Percentiles rank a stretch among this genome's conserved stretches.
Conservation (phyloP, 2,797 vertebrate species). For the Chaetodon trifasciatus region DNA sequence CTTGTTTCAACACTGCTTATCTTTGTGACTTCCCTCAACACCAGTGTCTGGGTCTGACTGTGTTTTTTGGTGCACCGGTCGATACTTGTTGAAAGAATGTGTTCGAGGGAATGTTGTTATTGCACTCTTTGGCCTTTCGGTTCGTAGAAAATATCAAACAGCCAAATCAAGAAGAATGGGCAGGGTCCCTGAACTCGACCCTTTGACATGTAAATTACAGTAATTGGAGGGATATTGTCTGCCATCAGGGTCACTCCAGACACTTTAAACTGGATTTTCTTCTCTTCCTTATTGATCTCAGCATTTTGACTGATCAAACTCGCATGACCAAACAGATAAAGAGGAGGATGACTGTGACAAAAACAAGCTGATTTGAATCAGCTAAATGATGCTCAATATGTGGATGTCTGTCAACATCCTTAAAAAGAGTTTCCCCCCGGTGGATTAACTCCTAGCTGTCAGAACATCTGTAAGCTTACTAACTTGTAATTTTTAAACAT, state of each 20-base stretch:
- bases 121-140: conserved; percentile 29
- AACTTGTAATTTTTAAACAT: not conserved
- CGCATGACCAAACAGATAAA: not conserved
- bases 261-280: not conserved
- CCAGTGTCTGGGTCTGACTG: conserved; percentile 18
- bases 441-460: not conserved
- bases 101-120: conserved; percentile 59
- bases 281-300: not conserved
- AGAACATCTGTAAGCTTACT: not conserved
- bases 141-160: conserved; percentile 13
- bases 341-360: not conserved
- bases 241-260: not conserved
- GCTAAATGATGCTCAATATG: not conserved
- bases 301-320: not conserved
- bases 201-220: not conserved
- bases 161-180: not conserved
- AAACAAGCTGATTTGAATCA: not conserved
- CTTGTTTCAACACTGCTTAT: conserved; percentile 55
- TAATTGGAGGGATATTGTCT: not conserved
- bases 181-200: not conserved
- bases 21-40: not conserved
- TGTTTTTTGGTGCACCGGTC: conserved; percentile 48
- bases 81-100: conserved; percentile 75
- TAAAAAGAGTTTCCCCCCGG: too few relatives aligned
- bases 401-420: not conserved